Base-by-base conservation (phyloP, 2,113 vertebrate genomes). In the Thomomys bottae region DNA sequence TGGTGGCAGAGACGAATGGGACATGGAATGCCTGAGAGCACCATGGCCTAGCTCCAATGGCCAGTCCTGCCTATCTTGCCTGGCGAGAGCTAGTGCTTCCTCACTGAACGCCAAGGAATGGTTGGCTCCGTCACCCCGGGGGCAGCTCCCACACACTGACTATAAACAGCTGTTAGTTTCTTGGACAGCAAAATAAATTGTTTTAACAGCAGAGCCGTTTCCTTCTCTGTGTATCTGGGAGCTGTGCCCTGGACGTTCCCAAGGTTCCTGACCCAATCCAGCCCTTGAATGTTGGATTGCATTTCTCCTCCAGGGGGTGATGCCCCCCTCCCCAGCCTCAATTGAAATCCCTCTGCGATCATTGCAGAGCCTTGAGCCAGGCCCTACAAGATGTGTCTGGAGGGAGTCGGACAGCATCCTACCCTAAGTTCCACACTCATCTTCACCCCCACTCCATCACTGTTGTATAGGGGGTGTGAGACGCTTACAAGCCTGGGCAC, bases 101-200 rank as follows among this genome's bases (percentile, higher is more conserved):
- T 71, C 38, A 5, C 11, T 0, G 26, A 40, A 87, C 78, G 15
- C 79, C 34, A 0, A 28, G 12, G 28, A 21, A 24, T 66, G 12
- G 30, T 45, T 30, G 63, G 26, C 71, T 18, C 15, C 21, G 15
- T 40, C 63, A 71, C 87, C 79, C 71, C 30, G 88, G 81, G 81
- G 68, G 83, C 20, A 57, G 57, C 83, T 85, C 71, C 54, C 20
- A 40, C 54, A 54, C 0, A 2, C 93, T 42, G 57, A 61, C 79
- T 66, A 14, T 61, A 92, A 94, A 77, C 80, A 96, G 85, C 78
- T 94, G 61, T 75, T 95, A 23, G 77, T 82, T 88, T 92, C 78
- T 72, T 89, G 54, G 70, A 95, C 80, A 82, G 75, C 75, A 91
- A 92, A 94, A 82, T 89, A 78, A 92, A 95, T 83, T 49, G 78